Evolutionary conservation across 2,797 vertebrate species (phyloP), one percentile per base, ranked within the genome.

Genomic region (Ambastaia sidthimunki): DNA sequence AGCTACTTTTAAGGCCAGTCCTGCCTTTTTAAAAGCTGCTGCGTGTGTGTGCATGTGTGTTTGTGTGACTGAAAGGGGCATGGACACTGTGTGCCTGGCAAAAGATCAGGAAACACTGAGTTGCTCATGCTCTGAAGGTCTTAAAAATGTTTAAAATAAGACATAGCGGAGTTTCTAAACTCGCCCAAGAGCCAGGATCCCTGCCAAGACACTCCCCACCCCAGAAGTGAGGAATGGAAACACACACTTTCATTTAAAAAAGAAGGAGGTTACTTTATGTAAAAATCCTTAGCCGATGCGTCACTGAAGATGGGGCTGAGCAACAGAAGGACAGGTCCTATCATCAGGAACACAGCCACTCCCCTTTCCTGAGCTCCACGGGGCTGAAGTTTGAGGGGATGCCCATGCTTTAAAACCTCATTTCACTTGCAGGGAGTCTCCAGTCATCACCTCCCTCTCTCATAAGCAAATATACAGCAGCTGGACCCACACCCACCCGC

Each of bases 71-170:
- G 12, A 57, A 74, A n/a, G 18, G 6, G 70, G 63, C 23, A 52
- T 60, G 73, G 68, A 76, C 34, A 41, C 6, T 67, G 23, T 47
- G 63, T 65, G 41, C 68, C 83, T 89, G 87, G 87, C 86, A 86
- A 47, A 55, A 19, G 13, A 52, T 86, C 80, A 87, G 88, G 88
- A 88, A 89, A 89, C 75, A 88, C 74, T 89, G 87, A 89, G 80
- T 87, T 71, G 62, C 71, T 82, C 23, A 68, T 47, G 79, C 71
- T 48, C 74, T 21, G 47, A 34, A 70, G 50, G 41, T 76, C 79
- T 85, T 80, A 80, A 84, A 82, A 85, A 72, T 87, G 80, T 76
- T 79, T 79, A 83, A 86, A 87, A 75, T 84, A 86, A 87, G 82
- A 84, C 76, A 80, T 82, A 81, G 84, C 73, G 44, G 50, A 74